Conservation (phyloP, 2,888 invertebrate species). For the Hylaea fasciaria region DNA sequence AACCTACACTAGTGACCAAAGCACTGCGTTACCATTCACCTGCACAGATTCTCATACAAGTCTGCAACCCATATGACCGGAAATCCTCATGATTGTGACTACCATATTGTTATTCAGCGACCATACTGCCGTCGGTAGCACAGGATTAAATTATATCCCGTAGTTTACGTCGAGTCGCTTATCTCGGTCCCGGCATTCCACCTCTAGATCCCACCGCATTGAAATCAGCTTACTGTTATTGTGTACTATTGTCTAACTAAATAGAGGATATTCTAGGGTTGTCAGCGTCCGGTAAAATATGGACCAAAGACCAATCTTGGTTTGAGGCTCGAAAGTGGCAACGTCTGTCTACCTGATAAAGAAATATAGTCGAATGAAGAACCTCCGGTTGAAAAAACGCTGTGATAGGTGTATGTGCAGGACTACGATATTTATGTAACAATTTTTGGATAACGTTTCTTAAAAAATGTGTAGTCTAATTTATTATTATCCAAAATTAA, state of each 20-base stretch:
- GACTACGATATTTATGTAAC: no score
- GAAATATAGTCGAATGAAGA: no score
- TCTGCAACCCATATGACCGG: no score
- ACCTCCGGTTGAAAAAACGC: no score
- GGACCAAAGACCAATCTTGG: neutral
- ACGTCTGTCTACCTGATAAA: neutral
- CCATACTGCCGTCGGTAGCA: slow-evolving; percentile 1
- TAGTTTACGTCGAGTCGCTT: slow-evolving; percentile 28
- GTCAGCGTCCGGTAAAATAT: neutral
- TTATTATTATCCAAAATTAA: no score
- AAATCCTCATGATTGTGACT: no score
- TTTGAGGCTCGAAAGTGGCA: neutral
- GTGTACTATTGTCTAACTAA: neutral
- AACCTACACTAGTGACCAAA: no score
- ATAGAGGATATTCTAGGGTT: neutral
- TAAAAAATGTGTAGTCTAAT: no score
- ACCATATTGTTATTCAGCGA: neutral
- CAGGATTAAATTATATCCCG: slow-evolving; percentile 15
- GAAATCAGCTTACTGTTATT: slow-evolving; percentile 9
- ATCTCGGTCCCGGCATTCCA: slow-evolving; percentile 8
- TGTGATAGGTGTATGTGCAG: no score
- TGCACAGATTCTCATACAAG: no score
- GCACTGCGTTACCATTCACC: no score
- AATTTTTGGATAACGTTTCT: no score
- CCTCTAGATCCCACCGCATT: neutral